Conservation (phyloP, 1,140 invertebrate genomes). For the Sycophila sp. region DNA sequence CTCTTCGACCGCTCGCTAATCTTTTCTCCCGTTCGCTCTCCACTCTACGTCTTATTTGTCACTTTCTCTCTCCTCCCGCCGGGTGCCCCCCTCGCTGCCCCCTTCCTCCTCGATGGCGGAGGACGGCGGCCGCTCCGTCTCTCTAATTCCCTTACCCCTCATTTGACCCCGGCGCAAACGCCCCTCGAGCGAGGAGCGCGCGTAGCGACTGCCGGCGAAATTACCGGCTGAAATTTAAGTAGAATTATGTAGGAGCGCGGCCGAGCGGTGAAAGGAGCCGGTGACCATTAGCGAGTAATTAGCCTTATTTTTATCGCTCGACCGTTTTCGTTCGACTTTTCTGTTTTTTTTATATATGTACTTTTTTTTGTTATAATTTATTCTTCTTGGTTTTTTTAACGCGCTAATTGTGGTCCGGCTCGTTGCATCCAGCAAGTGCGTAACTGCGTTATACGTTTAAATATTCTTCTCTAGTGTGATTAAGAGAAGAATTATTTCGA, state of each 20-base stretch:
- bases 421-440: no score
- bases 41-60: conserved; percentile 35
- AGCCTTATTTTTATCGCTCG: neutral
- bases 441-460: no score
- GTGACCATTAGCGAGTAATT: neutral
- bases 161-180: conserved; percentile 10
- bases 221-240: neutral
- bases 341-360: no score
- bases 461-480: no score
- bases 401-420: no score
- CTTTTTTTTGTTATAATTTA: no score
- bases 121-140: neutral
- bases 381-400: no score
- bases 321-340: no score
- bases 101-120: no score
- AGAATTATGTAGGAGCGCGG: neutral
- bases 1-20: conserved; percentile 50
- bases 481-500: neutral
- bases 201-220: neutral
- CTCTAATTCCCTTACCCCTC: conserved; percentile 21
- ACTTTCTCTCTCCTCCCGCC: conserved; percentile 34
- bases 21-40: conserved; percentile 38
- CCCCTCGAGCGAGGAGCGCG: no score
- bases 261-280: neutral
- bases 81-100: no score